Evolutionary conservation across 1,140 invertebrate species (phyloP).

Genomic region (fruit fly (Drosophila melanogaster)): Release_6_plus_ISO1_MT NT_037436.4:8735501-8736000

Average conservation of each 20-base stretch:
- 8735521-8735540: not conserved
- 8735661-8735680: conserved; percentile 68
- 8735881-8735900: conserved; percentile 71
- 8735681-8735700: conserved; percentile 60
- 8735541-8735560: no score
- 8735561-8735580: not conserved
- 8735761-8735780: conserved; percentile 77
- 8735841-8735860: not conserved
- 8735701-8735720: conserved; percentile 75
- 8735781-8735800: conserved; percentile 66
- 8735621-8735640: conserved; percentile 25
- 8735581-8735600: not conserved
- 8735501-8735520: not conserved
- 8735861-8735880: conserved; percentile 45
- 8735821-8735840: conserved; percentile 23
- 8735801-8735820: conserved; percentile 70
- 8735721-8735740: conserved; percentile 74
- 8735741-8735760: conserved; percentile 73
- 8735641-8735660: conserved; percentile 18
- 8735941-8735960: conserved; percentile 59
- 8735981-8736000: conserved; percentile 32
- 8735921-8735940: conserved; percentile 70
- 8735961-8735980: conserved; percentile 45
- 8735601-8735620: conserved; percentile 13
- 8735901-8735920: conserved; percentile 48